phyloP scores from a whole-genome alignment of 2,113 vertebrate species.

The Gadus macrocephalus region DNA sequence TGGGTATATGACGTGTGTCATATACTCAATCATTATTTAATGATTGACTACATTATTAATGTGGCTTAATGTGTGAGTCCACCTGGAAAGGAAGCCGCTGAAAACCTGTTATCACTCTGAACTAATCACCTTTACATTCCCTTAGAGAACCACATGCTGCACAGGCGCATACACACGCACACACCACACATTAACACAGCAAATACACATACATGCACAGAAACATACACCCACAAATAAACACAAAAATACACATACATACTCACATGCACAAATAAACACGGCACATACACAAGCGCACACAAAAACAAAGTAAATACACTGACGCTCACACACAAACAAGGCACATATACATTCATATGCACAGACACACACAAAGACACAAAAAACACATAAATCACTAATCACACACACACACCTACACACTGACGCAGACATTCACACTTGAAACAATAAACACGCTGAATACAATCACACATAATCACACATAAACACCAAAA shows the following conservation, averaged over 20 bases:
- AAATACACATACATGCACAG: too few relatives aligned
- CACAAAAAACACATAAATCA: too few relatives aligned
- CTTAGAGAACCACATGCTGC: not conserved
- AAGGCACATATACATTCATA: not conserved
- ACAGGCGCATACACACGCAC: not conserved
- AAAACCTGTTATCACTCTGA: constrained; percentile 11
- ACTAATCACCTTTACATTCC: not conserved
- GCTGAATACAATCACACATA: too few relatives aligned
- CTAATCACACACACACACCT: too few relatives aligned
- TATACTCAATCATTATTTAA: too few relatives aligned
- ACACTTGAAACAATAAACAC: too few relatives aligned
- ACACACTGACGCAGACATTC: too few relatives aligned
- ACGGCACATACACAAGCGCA: constrained; percentile 7
- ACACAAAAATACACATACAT: too few relatives aligned
- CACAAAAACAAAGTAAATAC: not conserved
- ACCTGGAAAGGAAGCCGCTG: constrained; percentile 4
- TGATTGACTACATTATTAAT: not conserved
- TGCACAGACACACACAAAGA: not conserved
- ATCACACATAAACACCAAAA: too few relatives aligned
- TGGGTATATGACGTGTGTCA: too few relatives aligned
- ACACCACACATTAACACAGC: too few relatives aligned
- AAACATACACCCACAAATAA: too few relatives aligned
- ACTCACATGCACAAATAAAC: not conserved
- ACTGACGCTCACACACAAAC: not conserved
- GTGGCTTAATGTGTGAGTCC: constrained; percentile 5